phyloP scores from a whole-genome alignment of 1,140 invertebrate genomes.

The Eubasilissa regina region DNA sequence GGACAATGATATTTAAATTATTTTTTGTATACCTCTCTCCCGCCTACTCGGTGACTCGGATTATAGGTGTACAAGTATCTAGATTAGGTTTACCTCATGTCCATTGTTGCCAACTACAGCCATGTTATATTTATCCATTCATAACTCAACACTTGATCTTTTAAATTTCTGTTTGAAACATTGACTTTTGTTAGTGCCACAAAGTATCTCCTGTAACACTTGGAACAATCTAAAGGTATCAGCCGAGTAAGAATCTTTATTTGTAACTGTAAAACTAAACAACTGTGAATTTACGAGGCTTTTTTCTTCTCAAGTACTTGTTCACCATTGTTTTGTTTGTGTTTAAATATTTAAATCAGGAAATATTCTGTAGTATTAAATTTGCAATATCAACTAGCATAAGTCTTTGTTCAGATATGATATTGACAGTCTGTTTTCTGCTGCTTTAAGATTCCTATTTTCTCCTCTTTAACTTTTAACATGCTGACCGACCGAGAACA shows the following conservation, averaged over 20 bases:
- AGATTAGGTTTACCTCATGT: conserved; percentile 29
- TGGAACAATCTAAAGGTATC: no score
- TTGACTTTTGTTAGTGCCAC: background rate
- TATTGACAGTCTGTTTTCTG: background rate
- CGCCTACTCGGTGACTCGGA: no score
- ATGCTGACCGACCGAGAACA: background rate
- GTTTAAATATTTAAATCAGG: no score
- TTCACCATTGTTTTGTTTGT: no score
- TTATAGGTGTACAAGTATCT: conserved; percentile 9
- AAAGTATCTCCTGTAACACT: no score
- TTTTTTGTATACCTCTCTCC: no score
- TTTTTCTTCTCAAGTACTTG: no score
- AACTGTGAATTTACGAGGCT: no score
- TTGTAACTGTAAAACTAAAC: no score
- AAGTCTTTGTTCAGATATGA: background rate
- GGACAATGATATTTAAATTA: conserved; percentile 20
- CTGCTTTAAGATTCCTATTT: conserved; percentile 17
- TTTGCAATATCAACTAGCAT: no score
- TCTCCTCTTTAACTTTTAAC: conserved; percentile 9
- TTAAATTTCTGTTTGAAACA: background rate
- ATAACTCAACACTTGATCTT: background rate
- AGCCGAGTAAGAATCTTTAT: no score
- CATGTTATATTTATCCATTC: background rate
- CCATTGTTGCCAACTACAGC: conserved; percentile 17
- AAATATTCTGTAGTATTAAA: no score